Conservation (phyloP, 1,140 invertebrate species). For the Bombus soroeensis region DNA sequence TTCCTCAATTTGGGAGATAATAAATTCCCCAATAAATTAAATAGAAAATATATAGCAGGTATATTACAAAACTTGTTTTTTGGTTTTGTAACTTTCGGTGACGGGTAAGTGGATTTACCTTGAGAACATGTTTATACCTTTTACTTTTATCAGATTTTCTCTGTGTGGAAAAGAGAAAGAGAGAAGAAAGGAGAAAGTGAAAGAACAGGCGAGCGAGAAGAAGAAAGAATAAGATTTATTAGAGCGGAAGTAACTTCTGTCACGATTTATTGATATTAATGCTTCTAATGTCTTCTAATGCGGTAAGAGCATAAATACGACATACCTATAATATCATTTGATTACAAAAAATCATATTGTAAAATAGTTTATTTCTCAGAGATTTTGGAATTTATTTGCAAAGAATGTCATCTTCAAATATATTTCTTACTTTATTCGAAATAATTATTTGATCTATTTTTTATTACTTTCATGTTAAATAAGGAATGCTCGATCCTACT, state of each 20-base stretch:
- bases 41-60: not conserved
- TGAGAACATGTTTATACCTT: not conserved
- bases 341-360: not conserved
- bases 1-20: too few relatives aligned
- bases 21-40: too few relatives aligned
- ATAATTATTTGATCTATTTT: not conserved
- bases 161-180: not conserved
- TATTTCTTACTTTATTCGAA: not conserved
- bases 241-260: conserved; percentile 41
- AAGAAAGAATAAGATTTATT: conserved; percentile 33
- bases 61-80: not conserved
- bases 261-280: conserved; percentile 46
- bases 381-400: too few relatives aligned
- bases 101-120: not conserved
- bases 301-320: not conserved
- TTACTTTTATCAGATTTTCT: not conserved
- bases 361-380: not conserved
- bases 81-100: not conserved
- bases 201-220: too few relatives aligned
- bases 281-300: conserved; percentile 23
- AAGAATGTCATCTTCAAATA: too few relatives aligned
- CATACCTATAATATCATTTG: not conserved
- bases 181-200: not conserved
- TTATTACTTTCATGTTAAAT: not conserved
- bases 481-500: too few relatives aligned